Evolutionary conservation across 2,113 vertebrate genomes (phyloP).

Genomic region (Steatornis caripensis): DNA sequence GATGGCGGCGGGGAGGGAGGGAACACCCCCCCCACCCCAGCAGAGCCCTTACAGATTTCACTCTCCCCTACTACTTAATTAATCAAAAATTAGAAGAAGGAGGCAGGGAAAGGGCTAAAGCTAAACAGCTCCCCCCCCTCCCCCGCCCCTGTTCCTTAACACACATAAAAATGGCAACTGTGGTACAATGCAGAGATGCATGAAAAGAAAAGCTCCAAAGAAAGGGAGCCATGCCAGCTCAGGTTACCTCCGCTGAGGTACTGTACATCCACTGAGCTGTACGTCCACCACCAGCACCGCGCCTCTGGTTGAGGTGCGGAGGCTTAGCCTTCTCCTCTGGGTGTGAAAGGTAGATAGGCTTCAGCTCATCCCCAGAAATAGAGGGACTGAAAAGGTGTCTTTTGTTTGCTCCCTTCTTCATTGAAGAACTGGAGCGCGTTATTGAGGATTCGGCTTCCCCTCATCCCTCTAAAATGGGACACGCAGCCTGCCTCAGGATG

Average conservation of each 20-base stretch:
- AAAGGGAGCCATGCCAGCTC: background rate
- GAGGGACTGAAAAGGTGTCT: background rate
- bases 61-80: background rate
- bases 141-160: background rate
- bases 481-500: background rate
- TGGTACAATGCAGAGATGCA: background rate
- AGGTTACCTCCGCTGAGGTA: background rate
- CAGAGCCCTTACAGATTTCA: background rate
- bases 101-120: background rate
- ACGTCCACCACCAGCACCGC: background rate
- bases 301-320: background rate
- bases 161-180: conserved; percentile 3
- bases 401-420: background rate
- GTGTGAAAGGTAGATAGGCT: background rate
- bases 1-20: background rate
- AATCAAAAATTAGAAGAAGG: background rate
- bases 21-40: too few species aligned
- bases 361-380: background rate
- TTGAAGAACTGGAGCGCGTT: background rate
- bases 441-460: background rate
- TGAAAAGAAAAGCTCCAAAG: background rate
- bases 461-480: background rate
- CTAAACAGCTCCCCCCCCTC: background rate
- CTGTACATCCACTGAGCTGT: background rate
- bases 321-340: background rate